Conservation (phyloP, 2,797 vertebrate genomes). For the Cyprinodon diabolis region DNA sequence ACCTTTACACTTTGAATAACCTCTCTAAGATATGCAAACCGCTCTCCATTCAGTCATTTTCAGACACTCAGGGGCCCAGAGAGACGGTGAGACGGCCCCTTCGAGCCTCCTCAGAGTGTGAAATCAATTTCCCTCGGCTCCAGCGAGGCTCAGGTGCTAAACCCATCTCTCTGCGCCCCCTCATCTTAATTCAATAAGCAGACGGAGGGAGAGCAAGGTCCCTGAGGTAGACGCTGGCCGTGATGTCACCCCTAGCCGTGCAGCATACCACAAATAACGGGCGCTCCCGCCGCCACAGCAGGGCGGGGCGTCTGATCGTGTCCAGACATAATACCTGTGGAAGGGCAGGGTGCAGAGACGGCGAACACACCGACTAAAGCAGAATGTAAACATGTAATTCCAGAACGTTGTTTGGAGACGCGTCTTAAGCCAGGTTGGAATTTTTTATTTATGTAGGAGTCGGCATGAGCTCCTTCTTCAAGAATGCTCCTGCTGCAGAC, state of each 20-base stretch:
- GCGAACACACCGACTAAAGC: conserved; percentile 7
- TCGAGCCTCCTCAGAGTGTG: conserved; percentile 71
- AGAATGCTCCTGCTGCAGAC: conserved; percentile 3
- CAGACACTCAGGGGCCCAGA: conserved; percentile 28
- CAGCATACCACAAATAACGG: conserved; percentile 70
- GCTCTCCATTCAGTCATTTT: conserved; percentile 38
- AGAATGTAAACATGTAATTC: conserved; percentile 69
- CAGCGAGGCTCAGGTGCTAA: conserved; percentile 76
- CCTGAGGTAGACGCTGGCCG: conserved; percentile 59
- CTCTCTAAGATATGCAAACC: conserved; percentile 45
- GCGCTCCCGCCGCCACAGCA: conserved; percentile 28
- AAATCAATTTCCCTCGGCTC: conserved; percentile 76
- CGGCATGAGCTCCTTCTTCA: conserved; percentile 22
- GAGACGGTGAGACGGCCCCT: conserved; percentile 51
- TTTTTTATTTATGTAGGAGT: conserved; percentile 45
- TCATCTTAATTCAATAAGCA: conserved; percentile 82
- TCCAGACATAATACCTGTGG: conserved; percentile 76
- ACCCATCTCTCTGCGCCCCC: conserved; percentile 79
- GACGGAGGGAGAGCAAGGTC: conserved; percentile 47
- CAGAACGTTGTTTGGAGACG: conserved; percentile 48
- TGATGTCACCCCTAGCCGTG: conserved; percentile 74
- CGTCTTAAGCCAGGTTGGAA: conserved; percentile 27
- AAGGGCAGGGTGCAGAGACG: conserved; percentile 22
- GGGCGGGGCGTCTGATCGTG: conserved; percentile 64
- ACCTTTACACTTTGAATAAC: conserved; percentile 16